A percentile compares a stretch with the other conserved stretches of the same genome.
phyloP scores from a whole-genome alignment of 2,888 invertebrate genomes.

The Volucella inflata region DNA sequence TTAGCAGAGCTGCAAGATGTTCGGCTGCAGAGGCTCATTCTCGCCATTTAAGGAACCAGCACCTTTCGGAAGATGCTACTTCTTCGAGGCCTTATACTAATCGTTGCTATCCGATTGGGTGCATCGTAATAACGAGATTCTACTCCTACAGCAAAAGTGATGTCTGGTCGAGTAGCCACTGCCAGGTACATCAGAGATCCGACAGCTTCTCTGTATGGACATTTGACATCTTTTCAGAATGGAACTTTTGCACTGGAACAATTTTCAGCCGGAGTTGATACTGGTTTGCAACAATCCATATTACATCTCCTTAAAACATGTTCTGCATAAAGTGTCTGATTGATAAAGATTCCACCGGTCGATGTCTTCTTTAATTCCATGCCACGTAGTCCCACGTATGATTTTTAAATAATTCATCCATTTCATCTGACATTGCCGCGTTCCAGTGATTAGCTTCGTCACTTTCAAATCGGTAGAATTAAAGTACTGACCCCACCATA shows the following conservation, averaged over 20 bases:
- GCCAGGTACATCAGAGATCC: constrained; percentile 73
- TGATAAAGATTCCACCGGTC: constrained; percentile 60
- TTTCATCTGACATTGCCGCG: constrained; percentile 63
- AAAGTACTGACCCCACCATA: too few species aligned
- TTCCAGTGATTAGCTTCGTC: constrained; percentile 26
- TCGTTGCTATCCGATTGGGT: too few species aligned
- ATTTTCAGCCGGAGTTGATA: constrained; percentile 69
- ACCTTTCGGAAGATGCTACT: too few species aligned
- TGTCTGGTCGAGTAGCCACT: too few species aligned
- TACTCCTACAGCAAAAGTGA: too few species aligned
- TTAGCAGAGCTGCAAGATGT: too few species aligned
- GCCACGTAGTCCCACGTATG: constrained; percentile 68
- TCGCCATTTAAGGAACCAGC: too few species aligned
- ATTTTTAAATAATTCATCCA: constrained; percentile 63
- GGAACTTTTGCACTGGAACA: not conserved
- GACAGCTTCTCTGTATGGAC: constrained; percentile 75
- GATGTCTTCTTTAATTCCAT: constrained; percentile 12
- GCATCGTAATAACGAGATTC: too few species aligned
- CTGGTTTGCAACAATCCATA: constrained; percentile 59
- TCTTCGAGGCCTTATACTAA: too few species aligned
- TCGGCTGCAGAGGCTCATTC: too few species aligned
- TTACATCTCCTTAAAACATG: constrained; percentile 67
- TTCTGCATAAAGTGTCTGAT: constrained; percentile 59
- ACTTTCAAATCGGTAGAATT: too few species aligned
- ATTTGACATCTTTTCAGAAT: constrained; percentile 63